These are phyloP conservation scores for Sebastes jordani DNA, from an alignment of 2,797 vertebrate genomes.

Conservation along the genomic window DNA sequence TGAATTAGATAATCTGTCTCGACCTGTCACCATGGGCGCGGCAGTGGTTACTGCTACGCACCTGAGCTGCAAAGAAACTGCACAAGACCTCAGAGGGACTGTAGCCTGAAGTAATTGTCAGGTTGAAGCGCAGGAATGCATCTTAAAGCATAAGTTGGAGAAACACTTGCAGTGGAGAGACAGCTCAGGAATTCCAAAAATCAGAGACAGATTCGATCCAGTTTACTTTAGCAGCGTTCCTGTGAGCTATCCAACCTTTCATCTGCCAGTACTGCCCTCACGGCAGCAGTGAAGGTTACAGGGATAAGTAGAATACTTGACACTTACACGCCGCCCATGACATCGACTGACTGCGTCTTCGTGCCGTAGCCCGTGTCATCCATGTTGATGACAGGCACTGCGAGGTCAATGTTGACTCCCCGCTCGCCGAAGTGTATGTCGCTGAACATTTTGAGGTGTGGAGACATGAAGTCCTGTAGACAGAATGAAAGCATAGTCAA, in stretches of 20 bases:
- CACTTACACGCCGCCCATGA: slow-evolving; percentile 93
- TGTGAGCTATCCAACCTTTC: background rate
- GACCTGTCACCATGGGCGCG: slow-evolving; percentile 63
- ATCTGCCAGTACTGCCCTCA: background rate
- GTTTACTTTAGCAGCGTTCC: background rate
- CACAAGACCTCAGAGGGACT: background rate
- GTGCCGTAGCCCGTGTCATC: slow-evolving; percentile 88
- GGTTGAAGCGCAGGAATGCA: background rate
- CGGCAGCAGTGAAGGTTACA: background rate
- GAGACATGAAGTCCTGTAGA: slow-evolving; percentile 87
- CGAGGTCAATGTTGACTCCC: slow-evolving; percentile 86
- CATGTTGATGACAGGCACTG: slow-evolving; percentile 87
- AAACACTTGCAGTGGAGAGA: background rate
- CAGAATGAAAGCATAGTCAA: background rate
- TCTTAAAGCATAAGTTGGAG: background rate
- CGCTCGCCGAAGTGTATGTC: slow-evolving; percentile 87
- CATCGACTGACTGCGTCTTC: slow-evolving; percentile 89
- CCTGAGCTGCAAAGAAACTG: slow-evolving; percentile 14
- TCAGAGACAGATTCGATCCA: background rate
- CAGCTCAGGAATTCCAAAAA: background rate
- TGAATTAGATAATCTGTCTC: slow-evolving; percentile 44
- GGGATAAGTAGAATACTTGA: background rate
- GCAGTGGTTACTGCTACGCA: slow-evolving; percentile 2
- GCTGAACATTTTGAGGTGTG: slow-evolving; percentile 91
- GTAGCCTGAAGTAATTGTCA: background rate